Conservation (phyloP, 2,888 invertebrate species). For the Noctua janthina region DNA sequence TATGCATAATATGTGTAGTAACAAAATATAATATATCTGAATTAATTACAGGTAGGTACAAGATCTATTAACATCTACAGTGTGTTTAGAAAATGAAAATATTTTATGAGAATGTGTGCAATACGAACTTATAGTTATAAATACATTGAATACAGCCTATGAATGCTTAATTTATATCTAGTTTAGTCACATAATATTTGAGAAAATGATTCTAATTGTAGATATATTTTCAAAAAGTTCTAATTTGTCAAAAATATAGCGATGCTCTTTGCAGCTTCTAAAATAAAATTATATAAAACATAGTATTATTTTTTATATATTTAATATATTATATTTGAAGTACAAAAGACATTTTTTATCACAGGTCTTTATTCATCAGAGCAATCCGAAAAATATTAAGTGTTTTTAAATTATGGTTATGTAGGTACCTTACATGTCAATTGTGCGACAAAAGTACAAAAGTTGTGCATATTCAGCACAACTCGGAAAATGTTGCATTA, state of each 20-base stretch:
- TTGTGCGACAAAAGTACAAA: constrained; percentile 8
- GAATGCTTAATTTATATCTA: constrained; percentile 13
- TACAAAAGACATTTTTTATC: no score
- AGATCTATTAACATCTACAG: constrained; percentile 35
- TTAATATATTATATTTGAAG: background rate
- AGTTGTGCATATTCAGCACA: constrained; percentile 17
- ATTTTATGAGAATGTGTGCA: constrained; percentile 26
- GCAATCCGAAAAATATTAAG: background rate
- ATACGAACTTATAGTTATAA: constrained; percentile 44
- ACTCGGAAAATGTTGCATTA: background rate
- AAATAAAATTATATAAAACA: background rate
- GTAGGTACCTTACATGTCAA: background rate
- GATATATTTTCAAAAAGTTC: background rate
- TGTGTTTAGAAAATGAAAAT: constrained; percentile 31
- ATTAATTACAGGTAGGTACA: constrained; percentile 64
- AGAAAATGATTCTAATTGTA: background rate
- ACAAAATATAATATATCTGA: constrained; percentile 54
- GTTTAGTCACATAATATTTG: constrained; percentile 2
- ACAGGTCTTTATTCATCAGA: background rate
- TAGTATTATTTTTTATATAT: no score
- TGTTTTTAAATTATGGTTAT: background rate
- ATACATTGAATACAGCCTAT: constrained; percentile 53
- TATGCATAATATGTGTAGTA: constrained; percentile 31
- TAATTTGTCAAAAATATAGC: background rate
- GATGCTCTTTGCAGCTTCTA: background rate